phyloP scores from a whole-genome alignment of 1,140 invertebrate genomes.

The Polypedilum pembai region DNA sequence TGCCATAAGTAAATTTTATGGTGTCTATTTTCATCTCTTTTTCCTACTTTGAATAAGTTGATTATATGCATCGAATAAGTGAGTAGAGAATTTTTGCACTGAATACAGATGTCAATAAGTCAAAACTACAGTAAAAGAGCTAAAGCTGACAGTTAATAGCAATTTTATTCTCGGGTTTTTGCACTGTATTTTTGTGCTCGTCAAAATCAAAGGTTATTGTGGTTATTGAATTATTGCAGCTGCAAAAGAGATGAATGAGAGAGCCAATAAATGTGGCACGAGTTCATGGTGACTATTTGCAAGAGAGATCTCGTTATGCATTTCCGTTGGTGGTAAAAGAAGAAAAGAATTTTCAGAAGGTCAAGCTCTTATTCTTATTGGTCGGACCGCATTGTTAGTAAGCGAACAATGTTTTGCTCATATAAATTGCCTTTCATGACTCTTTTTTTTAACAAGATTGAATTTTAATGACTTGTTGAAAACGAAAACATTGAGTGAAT shows the following conservation, averaged over 20 bases:
- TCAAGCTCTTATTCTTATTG: not conserved
- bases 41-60: not conserved
- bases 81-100: not conserved
- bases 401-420: not conserved
- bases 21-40: not conserved
- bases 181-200: not conserved
- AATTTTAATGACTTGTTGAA: not conserved
- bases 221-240: constrained; percentile 12
- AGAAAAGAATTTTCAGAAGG: not conserved
- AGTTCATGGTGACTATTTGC: not conserved
- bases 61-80: not conserved
- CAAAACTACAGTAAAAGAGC: not conserved
- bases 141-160: not conserved
- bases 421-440: not conserved
- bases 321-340: not conserved
- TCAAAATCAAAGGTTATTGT: not conserved
- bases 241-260: constrained; percentile 11
- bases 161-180: not conserved
- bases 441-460: not conserved
- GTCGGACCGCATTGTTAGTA: not conserved
- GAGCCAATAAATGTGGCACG: not conserved
- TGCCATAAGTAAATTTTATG: not conserved
- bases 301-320: not conserved
- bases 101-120: constrained; percentile 17
- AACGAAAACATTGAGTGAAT: not conserved